These are phyloP conservation scores for Thunnus maccoyii DNA, from an alignment of 2,113 vertebrate genomes.

Conservation along the genomic window DNA sequence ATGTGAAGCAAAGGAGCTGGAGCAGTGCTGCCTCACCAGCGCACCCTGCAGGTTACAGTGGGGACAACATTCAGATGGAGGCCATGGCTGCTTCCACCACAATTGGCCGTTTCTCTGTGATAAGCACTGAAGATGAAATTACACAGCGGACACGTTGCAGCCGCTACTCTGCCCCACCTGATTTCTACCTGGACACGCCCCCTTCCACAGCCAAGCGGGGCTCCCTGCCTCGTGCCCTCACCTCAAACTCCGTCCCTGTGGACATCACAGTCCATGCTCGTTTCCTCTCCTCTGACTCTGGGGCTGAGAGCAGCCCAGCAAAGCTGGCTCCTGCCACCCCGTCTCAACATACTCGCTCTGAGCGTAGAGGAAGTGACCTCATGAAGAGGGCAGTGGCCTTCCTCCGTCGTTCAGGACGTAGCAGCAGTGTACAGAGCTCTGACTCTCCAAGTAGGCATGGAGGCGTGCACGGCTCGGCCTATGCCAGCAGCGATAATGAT, in stretches of 20 bases:
- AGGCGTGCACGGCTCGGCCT: slow-evolving; percentile 90
- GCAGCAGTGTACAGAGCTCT: slow-evolving; percentile 86
- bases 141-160: slow-evolving; percentile 88
- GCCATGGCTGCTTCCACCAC: slow-evolving; percentile 86
- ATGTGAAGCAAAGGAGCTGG: slow-evolving; percentile 81
- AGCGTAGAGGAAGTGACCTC: slow-evolving; percentile 88
- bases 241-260: slow-evolving; percentile 85
- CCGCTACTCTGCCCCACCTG: slow-evolving; percentile 94
- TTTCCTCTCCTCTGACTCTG: slow-evolving; percentile 93
- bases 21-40: slow-evolving; percentile 79
- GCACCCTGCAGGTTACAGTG: slow-evolving; percentile 64
- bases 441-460: slow-evolving; percentile 87
- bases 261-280: slow-evolving; percentile 78
- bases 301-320: slow-evolving; percentile 87
- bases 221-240: slow-evolving; percentile 86
- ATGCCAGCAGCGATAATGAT: slow-evolving; percentile 98
- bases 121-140: slow-evolving; percentile 92
- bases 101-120: slow-evolving; percentile 94
- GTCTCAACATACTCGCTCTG: slow-evolving; percentile 79
- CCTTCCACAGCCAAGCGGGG: slow-evolving; percentile 86
- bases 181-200: slow-evolving; percentile 92
- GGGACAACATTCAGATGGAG: slow-evolving; percentile 64
- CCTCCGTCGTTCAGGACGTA: slow-evolving; percentile 90
- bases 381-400: slow-evolving; percentile 93
- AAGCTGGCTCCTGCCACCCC: slow-evolving; percentile 79